These are phyloP conservation scores for Pteruthius melanotis DNA, from an alignment of 2,113 vertebrate genomes.

Conservation along the genomic window DNA sequence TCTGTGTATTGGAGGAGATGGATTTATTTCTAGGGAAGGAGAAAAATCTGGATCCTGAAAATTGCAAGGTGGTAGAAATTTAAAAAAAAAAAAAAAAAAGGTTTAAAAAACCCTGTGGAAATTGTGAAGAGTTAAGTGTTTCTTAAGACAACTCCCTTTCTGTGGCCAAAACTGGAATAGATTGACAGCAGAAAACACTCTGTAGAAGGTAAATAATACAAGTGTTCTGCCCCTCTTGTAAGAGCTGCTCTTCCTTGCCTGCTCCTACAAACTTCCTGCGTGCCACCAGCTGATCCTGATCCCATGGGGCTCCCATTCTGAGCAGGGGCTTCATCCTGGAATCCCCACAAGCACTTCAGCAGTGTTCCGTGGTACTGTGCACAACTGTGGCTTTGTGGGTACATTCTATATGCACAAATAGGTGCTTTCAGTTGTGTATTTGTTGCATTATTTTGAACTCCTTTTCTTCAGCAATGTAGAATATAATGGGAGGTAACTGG, in stretches of 20 bases:
- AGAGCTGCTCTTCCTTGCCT: neutral
- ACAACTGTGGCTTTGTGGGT: neutral
- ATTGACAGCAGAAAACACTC: neutral
- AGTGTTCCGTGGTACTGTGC: neutral
- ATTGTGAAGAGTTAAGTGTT: neutral
- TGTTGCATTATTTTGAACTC: neutral
- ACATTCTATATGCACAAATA: neutral
- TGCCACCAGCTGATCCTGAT: neutral
- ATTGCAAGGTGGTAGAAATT: neutral
- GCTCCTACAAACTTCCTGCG: accelerated
- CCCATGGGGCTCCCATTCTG: neutral
- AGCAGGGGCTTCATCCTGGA: neutral
- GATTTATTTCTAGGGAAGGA: neutral
- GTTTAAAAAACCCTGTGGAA: neutral
- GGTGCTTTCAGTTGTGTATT: neutral
- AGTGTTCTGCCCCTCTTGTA: neutral
- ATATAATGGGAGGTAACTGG: neutral
- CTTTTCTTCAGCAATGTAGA: neutral
- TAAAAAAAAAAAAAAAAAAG: neutral
- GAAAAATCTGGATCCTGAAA: neutral
- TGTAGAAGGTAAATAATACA: neutral
- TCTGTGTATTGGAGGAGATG: neutral
- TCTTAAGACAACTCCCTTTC: neutral
- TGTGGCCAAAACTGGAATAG: neutral
- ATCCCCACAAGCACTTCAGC: neutral